Conservation (phyloP, 2,113 vertebrate species). For the Carassius carassius region DNA sequence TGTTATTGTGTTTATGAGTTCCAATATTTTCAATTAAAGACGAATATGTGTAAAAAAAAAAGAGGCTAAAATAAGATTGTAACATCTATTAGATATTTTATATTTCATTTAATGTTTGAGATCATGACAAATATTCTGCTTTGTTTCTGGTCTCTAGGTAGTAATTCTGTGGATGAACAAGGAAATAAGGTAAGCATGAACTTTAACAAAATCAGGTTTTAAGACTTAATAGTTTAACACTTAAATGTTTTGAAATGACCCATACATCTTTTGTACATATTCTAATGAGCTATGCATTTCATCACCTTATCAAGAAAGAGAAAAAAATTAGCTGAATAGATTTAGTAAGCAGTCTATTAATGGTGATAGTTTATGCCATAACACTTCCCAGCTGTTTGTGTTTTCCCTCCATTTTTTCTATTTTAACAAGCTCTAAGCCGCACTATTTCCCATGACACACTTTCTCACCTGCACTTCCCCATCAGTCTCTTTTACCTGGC, state of each 20-base stretch:
- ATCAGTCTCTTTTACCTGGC: not conserved
- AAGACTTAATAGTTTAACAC: not conserved
- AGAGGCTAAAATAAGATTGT: too few species aligned
- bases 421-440: not conserved
- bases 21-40: too few species aligned
- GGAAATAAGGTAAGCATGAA: constrained; percentile 77
- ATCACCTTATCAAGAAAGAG: not conserved
- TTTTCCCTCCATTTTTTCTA: not conserved
- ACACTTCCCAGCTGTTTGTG: not conserved
- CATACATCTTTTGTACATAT: not conserved
- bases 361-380: not conserved
- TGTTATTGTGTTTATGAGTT: too few species aligned
- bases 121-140: not conserved
- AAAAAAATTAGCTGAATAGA: not conserved
- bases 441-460: constrained; percentile 33
- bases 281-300: not conserved
- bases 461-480: constrained; percentile 37
- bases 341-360: not conserved
- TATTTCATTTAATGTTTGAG: not conserved
- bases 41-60: too few species aligned
- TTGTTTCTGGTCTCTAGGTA: constrained; percentile 70
- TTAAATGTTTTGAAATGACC: not conserved
- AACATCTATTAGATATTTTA: too few species aligned
- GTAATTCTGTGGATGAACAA: constrained; percentile 84
- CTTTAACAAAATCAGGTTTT: not conserved